Base-by-base conservation (phyloP, 2,888 invertebrate species). In the Andrena trimmerana region DNA sequence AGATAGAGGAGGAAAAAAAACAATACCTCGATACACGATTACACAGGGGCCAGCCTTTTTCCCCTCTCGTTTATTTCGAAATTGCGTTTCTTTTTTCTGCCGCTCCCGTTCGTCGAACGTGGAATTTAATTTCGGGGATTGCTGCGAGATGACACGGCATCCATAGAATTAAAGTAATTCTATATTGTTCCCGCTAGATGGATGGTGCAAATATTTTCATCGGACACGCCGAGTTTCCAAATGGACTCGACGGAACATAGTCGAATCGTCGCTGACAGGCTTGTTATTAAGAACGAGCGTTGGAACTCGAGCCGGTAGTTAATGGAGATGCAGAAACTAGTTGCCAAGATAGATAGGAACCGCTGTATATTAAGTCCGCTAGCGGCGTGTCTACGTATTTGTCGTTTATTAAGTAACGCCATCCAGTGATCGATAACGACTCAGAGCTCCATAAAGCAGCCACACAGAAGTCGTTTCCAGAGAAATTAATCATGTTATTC, bases 341-440 rank as follows among this genome's bases (percentile, higher is more conserved):
- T 87, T 85, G 71, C 59, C 69, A 85, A 84, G 80, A 79, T 70
- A 79, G 75, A 85, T 87, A 84, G 80, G 42, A 65, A 65, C 73
- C 84, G 62, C 66, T 86, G 69, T 72, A 85, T 52, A 20, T 85
- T 48, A 73, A 87, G 74, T 87, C 75, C 79, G 65, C 84, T 75
- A 60, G 71, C 71, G 70, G 71, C 71, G 63, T 68, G 68, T 66
- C 74, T 65, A 81, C 48, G 71, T 85, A 86, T 87, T 87, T 81
- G 85, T 87, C 76, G 81, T 84, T 84, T 85, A 87, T 86, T 85
- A 86, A 81, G 72, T 78, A 74, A 86, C 78, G 42, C 62, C 70
- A 54, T 68, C 54, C 48, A 20, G 27, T 33, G 81, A 81, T 80
- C 70, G 71, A 71, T 80, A 70, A 29, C 65, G 24, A 66, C 10